Evolutionary conservation across 2,888 invertebrate species (phyloP), one percentile per base, ranked within the genome.

Genomic region (Chymomyza caudatula): DNA sequence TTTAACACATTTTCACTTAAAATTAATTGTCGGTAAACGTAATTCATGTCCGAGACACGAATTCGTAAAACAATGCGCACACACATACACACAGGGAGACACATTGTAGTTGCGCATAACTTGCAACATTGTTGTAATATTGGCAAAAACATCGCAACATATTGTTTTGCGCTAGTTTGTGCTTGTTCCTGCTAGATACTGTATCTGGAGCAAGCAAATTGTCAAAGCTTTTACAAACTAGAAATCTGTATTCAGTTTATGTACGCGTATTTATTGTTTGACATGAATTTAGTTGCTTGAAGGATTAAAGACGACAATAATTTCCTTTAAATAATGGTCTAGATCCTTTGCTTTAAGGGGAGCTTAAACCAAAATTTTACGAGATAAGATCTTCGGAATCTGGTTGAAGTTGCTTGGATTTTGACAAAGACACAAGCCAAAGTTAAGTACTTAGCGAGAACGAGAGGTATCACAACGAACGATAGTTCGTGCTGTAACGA

Each of bases 1-100:
- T 81, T 81, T 81, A 78, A 81, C 81, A 84, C 84, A 81, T 81
- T 81, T 81, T 81, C 84, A 78, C 81, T 84, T 75, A 84, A 78
- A 81, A 81, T 84, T 81, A 81, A 81, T 81, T 81, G 84, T 81
- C 84, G 81, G 81, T 81, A 81, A 81, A 84, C 77, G 78, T 84
- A 81, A 81, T 81, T 81, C 81, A 81, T 81, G 80, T 83, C 84
- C 80, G 74, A 81, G 81, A 83, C 78, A 78, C 74, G 76, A 78
- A 68, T 74, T 71, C 81, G 63, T 69, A 75, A 69, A 69, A 61
- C 67, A 52, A 61, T 37, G 11, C 11, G 29, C 29, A 11, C 29
- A 1, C 11, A 37, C 29, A 11, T 11, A 2, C 29, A 11, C 29
- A 3, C 25, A 25, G 25, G 25, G 29, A 37, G 11, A 37, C 29